Percentiles rank a stretch among this genome's conserved stretches.
phyloP scores from a whole-genome alignment of 1,140 invertebrate species.

The Diachasmimorpha longicaudata region DNA sequence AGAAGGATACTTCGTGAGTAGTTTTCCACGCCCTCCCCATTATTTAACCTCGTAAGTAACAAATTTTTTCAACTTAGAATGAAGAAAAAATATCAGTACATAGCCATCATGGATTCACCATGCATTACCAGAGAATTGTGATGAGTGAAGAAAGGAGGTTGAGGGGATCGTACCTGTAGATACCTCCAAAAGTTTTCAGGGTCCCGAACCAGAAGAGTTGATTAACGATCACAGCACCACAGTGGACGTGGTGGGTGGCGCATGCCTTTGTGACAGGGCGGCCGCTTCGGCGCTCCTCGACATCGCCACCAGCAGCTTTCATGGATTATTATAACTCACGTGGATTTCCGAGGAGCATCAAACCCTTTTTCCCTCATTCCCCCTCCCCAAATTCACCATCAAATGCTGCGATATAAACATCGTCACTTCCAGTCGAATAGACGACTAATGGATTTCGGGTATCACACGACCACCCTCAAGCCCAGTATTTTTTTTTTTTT shows the following conservation, averaged over 20 bases:
- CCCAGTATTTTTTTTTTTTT: too few relatives aligned
- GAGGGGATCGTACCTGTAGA: conserved; percentile 47
- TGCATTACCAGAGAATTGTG: background rate
- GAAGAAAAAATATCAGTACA: background rate
- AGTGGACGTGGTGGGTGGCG: conserved; percentile 62
- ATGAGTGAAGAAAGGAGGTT: conserved; percentile 21
- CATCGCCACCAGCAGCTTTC: conserved; percentile 40
- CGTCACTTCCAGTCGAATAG: too few relatives aligned
- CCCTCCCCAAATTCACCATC: too few relatives aligned
- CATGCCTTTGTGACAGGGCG: conserved; percentile 64
- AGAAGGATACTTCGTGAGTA: too few relatives aligned
- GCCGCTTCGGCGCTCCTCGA: conserved; percentile 51
- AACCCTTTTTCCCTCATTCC: too few relatives aligned
- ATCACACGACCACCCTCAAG: too few relatives aligned
- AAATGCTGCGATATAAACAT: too few relatives aligned
- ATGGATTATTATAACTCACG: conserved; percentile 20
- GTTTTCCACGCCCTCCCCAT: too few relatives aligned
- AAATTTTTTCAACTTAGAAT: too few relatives aligned
- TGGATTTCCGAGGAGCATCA: conserved; percentile 12
- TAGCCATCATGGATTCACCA: background rate
- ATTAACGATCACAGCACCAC: conserved; percentile 61
- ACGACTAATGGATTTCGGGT: too few relatives aligned
- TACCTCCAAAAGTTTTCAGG: conserved; percentile 50
- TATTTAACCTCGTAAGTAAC: too few relatives aligned
- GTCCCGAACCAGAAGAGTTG: conserved; percentile 55